phyloP scores from a whole-genome alignment of 2,797 vertebrate genomes.

The Bucorvus abyssinicus region DNA sequence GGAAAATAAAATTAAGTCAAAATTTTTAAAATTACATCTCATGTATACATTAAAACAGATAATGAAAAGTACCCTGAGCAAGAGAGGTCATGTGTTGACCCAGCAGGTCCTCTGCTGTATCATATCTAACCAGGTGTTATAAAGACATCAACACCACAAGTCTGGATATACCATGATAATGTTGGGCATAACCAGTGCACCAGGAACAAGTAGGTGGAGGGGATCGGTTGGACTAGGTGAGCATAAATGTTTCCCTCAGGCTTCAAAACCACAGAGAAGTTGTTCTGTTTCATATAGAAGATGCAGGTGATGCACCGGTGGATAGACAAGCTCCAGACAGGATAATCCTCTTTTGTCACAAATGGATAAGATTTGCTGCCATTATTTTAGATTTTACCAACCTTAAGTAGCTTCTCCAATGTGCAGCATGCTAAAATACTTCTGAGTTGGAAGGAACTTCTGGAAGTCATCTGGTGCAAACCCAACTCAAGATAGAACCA shows the following conservation, averaged over 20 bases:
- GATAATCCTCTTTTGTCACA: not conserved
- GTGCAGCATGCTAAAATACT: not conserved
- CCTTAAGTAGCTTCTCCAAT: not conserved
- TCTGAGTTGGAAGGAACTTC: not conserved
- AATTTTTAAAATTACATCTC: not conserved
- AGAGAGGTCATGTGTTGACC: not conserved
- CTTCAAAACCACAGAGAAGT: not conserved
- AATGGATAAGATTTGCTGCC: not conserved
- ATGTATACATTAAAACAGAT: not conserved
- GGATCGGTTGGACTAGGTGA: rapidly evolving
- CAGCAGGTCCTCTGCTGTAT: not conserved
- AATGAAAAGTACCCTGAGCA: not conserved
- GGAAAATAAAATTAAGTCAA: not conserved
- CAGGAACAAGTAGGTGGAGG: not conserved
- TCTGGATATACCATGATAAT: not conserved
- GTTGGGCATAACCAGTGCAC: not conserved
- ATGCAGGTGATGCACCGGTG: not conserved
- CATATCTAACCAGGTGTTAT: not conserved
- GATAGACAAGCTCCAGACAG: not conserved
- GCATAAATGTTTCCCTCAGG: not conserved
- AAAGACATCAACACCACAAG: not conserved
- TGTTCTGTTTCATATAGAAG: not conserved
- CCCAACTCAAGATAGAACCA: not conserved
- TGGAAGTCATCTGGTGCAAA: not conserved
- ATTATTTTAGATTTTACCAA: not conserved